A percentile compares a stretch with the other conserved stretches of the same genome.
phyloP scores from a whole-genome alignment of 1,140 invertebrate genomes.

The Zaprionus capensis region DNA sequence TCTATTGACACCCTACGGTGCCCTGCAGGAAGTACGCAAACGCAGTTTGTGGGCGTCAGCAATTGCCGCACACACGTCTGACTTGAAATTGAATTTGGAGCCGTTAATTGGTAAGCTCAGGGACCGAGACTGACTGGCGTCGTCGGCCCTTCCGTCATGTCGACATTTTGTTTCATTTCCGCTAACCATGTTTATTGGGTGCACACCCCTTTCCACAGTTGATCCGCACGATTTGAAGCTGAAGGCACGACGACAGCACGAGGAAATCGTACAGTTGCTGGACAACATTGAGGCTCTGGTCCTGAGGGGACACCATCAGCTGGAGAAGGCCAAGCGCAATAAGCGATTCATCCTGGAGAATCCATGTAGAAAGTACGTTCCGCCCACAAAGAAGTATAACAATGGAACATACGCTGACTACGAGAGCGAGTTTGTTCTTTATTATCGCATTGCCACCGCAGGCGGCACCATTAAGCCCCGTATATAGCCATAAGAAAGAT shows the following conservation, averaged over 20 bases:
- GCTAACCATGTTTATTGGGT: slow-evolving; percentile 3
- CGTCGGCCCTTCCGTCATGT: slow-evolving; percentile 13
- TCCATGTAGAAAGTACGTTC: slow-evolving; percentile 69
- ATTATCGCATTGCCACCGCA: slow-evolving; percentile 71
- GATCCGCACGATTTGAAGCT: slow-evolving; percentile 68
- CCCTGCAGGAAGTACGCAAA: slow-evolving; percentile 80
- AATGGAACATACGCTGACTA: slow-evolving; percentile 69
- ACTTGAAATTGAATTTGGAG: slow-evolving; percentile 81
- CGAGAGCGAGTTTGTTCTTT: slow-evolving; percentile 72
- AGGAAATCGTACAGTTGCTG: slow-evolving; percentile 69
- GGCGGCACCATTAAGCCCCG: slow-evolving; percentile 37
- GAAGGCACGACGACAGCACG: slow-evolving; percentile 61
- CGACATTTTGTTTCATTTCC: slow-evolving; percentile 61
- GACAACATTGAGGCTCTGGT: slow-evolving; percentile 69
- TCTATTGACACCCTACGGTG: slow-evolving; percentile 72
- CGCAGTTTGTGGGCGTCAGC: slow-evolving; percentile 83
- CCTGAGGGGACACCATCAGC: slow-evolving; percentile 54
- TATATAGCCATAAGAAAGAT: neutral
- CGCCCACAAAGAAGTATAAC: slow-evolving; percentile 54
- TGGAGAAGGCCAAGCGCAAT: slow-evolving; percentile 65
- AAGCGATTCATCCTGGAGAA: slow-evolving; percentile 70
- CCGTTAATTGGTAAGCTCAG: slow-evolving; percentile 74
- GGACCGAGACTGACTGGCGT: neutral
- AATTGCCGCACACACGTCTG: slow-evolving; percentile 74
- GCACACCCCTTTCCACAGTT: slow-evolving; percentile 42